Conservation (phyloP, 2,113 vertebrate genomes). For the Malurus alboscapulatus region DNA sequence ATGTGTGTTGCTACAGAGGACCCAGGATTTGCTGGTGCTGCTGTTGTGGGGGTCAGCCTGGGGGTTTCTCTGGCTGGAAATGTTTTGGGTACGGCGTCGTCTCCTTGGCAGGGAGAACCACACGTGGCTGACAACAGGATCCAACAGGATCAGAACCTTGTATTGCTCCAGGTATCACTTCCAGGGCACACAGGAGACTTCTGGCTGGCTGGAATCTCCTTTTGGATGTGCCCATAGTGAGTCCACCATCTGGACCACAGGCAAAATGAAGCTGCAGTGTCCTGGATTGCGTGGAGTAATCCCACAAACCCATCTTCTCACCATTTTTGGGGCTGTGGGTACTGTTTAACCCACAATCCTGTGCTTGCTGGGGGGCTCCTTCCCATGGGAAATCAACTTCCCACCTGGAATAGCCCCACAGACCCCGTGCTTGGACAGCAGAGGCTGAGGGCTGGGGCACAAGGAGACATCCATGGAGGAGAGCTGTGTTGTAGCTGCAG, state of each 20-base stretch:
- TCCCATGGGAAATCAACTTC: background rate
- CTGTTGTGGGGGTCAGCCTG: background rate
- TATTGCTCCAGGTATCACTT: background rate
- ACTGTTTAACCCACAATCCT: background rate
- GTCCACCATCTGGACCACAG: background rate
- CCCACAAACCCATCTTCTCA: background rate
- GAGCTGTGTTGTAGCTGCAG: background rate
- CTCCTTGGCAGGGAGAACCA: background rate
- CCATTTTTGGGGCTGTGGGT: background rate
- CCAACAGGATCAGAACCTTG: background rate
- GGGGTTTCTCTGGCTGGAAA: background rate
- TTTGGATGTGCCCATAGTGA: background rate
- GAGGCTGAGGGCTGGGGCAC: background rate
- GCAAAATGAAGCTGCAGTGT: background rate
- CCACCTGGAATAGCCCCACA: background rate
- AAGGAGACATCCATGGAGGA: background rate
- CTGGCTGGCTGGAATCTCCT: background rate
- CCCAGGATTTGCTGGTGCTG: slow-evolving; percentile 41
- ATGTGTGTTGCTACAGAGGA: background rate
- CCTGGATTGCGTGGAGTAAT: background rate
- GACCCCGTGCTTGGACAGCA: background rate
- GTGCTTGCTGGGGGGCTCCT: background rate
- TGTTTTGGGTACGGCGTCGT: background rate
- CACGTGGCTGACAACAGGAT: background rate
- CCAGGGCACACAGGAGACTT: background rate